A percentile compares a stretch with the other conserved stretches of the same genome.
phyloP scores from a whole-genome alignment of 2,888 invertebrate genomes.

The Ramazzottius varieornatus region DNA sequence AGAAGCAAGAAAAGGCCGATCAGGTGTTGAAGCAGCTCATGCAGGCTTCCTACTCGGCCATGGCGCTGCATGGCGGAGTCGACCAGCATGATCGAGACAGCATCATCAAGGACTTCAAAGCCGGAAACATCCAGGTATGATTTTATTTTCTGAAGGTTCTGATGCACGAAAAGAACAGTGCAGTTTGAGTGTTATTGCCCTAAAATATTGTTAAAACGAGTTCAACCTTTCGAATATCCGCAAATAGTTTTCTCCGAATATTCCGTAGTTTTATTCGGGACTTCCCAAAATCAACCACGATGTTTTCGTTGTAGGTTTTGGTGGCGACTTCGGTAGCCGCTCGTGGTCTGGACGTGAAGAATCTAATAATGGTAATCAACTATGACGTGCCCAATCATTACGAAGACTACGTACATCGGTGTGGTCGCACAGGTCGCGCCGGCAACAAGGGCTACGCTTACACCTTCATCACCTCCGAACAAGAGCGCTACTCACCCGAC shows the following conservation, averaged over 20 bases:
- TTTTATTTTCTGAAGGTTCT: too few species aligned
- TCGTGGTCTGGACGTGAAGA: slow-evolving; percentile 89
- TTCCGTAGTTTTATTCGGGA: too few species aligned
- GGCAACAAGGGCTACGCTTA: slow-evolving; percentile 91
- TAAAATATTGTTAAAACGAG: slow-evolving; percentile 5
- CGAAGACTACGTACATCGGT: slow-evolving; percentile 96
- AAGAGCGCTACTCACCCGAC: slow-evolving; percentile 75
- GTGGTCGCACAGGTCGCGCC: slow-evolving; percentile 38
- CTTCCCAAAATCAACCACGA: too few species aligned
- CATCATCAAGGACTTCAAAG: slow-evolving; percentile 88
- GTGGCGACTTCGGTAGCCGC: slow-evolving; percentile 94
- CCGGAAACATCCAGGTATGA: slow-evolving; percentile 33
- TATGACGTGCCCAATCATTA: slow-evolving; percentile 99
- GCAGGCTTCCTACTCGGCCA: slow-evolving; percentile 81
- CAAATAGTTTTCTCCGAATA: too few species aligned
- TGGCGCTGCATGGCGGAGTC: slow-evolving; percentile 93
- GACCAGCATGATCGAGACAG: slow-evolving; percentile 98
- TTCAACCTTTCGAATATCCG: too few species aligned
- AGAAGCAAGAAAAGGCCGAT: slow-evolving; percentile 92
- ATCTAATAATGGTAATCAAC: slow-evolving; percentile 83
- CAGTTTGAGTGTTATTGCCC: slow-evolving; percentile 40
- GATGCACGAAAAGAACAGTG: too few species aligned
- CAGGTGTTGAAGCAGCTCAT: slow-evolving; percentile 70
- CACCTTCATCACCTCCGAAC: slow-evolving; percentile 83
- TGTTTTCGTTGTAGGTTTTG: slow-evolving; percentile 16